Evolutionary conservation across 2,888 invertebrate genomes (phyloP), one percentile per base, ranked within the genome.

Genomic region (Drosophila kokeensis): DNA sequence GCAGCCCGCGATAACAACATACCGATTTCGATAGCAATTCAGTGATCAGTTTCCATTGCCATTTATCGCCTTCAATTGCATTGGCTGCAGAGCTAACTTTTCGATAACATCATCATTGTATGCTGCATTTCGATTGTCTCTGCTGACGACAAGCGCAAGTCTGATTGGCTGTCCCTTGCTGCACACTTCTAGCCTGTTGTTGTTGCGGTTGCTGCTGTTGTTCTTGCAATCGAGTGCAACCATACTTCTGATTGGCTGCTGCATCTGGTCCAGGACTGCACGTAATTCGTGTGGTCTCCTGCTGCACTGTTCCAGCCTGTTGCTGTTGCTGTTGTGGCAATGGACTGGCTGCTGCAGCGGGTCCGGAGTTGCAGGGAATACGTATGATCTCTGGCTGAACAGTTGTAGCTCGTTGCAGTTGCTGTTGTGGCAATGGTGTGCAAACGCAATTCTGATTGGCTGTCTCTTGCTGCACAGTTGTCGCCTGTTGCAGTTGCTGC

Each of bases 61-160:
- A 42, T 6, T 5, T 5, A 42, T 21, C 5, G 21, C 21, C 21
- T 6, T 13, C 21, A 42, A 42, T 21, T 42, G 42, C 45, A 21
- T 13, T 13, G 13, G 13, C 21, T 45, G 45, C 13, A 6, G 5
- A 18, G 38, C 29, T 8, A 11, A 27, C 27, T 55, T 29, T 11
- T 38, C 15, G 13, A 66, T 29, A 45, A n/a, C 18, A 36, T 30
- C 13, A 27, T 73, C 40, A 76, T 42, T 79, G 76, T n/a, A 76
- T 34, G 57, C 29, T 63, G 68, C 79, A 76, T 34, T 54, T 75
- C 0, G 30, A 21, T 18, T 48, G 60, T 24, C 1, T 27, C 10
- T 4, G 30, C 5, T n/a, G n/a, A 0, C 7, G 11, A 7, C 45
- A 36, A 29, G 10, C 32, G 32, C 7, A 21, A 45, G 7, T 45